Percentiles rank a stretch among this genome's conserved stretches.
These are phyloP conservation scores for Arnoldichthys spilopterus DNA, from an alignment of 2,797 vertebrate species.

Conservation along the genomic window DNA sequence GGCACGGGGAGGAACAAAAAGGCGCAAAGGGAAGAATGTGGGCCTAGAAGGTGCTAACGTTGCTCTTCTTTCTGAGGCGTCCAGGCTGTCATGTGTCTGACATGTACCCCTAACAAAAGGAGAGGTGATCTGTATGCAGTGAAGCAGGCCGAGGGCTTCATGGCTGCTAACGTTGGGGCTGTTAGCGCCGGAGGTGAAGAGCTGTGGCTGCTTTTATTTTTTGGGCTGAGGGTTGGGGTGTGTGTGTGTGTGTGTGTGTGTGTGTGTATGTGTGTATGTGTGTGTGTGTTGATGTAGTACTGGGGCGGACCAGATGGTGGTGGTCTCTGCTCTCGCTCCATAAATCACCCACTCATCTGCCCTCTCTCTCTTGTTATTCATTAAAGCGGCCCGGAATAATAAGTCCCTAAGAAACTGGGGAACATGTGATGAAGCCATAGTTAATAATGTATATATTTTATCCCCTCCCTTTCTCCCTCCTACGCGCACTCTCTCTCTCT, in stretches of 20 bases:
- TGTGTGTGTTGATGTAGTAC: slow-evolving; percentile 68
- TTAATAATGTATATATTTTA: slow-evolving; percentile 83
- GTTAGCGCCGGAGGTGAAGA: not conserved
- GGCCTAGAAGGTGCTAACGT: slow-evolving; percentile 31
- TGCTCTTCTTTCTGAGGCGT: slow-evolving; percentile 64
- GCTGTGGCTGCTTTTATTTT: slow-evolving; percentile 67
- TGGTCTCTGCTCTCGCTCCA: slow-evolving; percentile 80
- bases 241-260: slow-evolving; percentile 22
- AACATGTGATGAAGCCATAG: slow-evolving; percentile 83
- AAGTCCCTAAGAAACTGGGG: slow-evolving; percentile 84
- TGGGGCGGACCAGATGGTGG: slow-evolving; percentile 77
- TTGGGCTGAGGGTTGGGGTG: slow-evolving; percentile 13
- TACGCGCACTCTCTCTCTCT: slow-evolving; percentile 24
- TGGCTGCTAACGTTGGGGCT: slow-evolving; percentile 6
- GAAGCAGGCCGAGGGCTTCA: not conserved
- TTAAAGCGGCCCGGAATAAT: slow-evolving; percentile 84
- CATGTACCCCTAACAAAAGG: slow-evolving; percentile 77
- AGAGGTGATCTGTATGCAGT: slow-evolving; percentile 66
- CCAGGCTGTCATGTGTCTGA: slow-evolving; percentile 74
- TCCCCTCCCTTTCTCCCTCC: slow-evolving; percentile 41
- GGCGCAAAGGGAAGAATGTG: slow-evolving; percentile 65
- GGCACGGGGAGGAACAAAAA: slow-evolving; percentile 16
- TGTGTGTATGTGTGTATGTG: slow-evolving; percentile 1
- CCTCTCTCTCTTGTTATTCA: slow-evolving; percentile 81
- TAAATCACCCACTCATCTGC: slow-evolving; percentile 73